Conservation (phyloP, 2,113 vertebrate genomes). For the Haemorhous mexicanus region DNA sequence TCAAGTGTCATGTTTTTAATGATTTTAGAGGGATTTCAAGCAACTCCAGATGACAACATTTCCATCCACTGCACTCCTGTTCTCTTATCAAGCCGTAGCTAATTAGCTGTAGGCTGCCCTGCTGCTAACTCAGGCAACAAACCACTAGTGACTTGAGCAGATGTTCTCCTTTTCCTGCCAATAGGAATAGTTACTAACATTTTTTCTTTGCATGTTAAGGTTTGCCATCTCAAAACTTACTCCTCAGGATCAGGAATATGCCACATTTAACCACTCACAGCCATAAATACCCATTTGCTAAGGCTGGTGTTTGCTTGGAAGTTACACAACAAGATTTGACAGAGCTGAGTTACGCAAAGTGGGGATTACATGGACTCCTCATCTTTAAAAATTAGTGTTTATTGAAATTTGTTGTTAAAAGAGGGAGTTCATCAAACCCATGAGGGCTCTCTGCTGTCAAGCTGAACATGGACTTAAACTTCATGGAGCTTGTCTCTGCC, state of each 20-base stretch:
- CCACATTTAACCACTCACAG: neutral
- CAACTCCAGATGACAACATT: neutral
- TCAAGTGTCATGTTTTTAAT: neutral
- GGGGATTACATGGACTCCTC: neutral
- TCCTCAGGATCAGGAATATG: neutral
- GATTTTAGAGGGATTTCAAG: neutral
- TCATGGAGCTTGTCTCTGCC: neutral
- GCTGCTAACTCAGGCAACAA: slow-evolving; percentile 53
- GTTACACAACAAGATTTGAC: neutral
- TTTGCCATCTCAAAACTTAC: neutral
- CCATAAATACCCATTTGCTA: neutral
- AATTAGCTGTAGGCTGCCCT: slow-evolving; percentile 49
- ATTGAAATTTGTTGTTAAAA: neutral
- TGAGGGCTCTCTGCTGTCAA: neutral
- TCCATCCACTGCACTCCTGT: neutral
- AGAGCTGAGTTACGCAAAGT: neutral
- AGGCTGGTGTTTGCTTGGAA: neutral
- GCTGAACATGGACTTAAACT: neutral
- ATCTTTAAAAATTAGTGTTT: neutral
- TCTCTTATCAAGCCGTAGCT: neutral
- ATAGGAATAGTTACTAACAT: neutral
- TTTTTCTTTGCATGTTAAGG: neutral
- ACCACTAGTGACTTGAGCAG: slow-evolving; percentile 48
- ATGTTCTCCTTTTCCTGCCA: slow-evolving; percentile 52
- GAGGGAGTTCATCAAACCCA: neutral